These are phyloP conservation scores for Eurytoma adleriae DNA, from an alignment of 2,888 invertebrate genomes.

Conservation along the genomic window DNA sequence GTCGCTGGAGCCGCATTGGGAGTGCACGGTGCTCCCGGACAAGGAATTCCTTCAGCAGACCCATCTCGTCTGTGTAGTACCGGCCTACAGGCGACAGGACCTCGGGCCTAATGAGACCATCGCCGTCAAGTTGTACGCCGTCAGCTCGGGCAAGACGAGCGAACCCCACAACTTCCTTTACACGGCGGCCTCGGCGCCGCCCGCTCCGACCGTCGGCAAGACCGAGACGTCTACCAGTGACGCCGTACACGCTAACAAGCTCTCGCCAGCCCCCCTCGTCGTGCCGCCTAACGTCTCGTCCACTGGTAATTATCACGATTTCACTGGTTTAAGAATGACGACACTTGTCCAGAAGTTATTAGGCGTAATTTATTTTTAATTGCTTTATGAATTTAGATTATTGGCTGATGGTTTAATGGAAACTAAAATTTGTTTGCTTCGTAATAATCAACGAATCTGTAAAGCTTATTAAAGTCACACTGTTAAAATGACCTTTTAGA, in stretches of 20 bases:
- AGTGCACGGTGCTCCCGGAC: conserved; percentile 89
- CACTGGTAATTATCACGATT: conserved; percentile 61
- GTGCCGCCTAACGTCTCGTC: conserved; percentile 60
- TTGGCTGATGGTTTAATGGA: too few species aligned
- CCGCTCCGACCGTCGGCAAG: conserved; percentile 70
- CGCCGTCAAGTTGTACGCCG: conserved; percentile 86
- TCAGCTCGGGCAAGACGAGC: conserved; percentile 91
- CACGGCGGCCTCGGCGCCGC: conserved; percentile 76
- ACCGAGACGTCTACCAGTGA: conserved; percentile 60
- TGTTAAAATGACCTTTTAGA: too few species aligned
- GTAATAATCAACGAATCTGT: too few species aligned
- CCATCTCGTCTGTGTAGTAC: conserved; percentile 91
- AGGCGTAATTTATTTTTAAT: too few species aligned
- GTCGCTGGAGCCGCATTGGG: conserved; percentile 83
- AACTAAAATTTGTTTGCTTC: too few species aligned
- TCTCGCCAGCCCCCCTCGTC: conserved; percentile 15
- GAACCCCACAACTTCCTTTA: conserved; percentile 91
- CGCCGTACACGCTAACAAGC: conserved; percentile 24
- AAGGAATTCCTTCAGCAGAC: conserved; percentile 94
- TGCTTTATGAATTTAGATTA: too few species aligned
- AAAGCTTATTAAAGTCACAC: too few species aligned
- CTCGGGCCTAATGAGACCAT: conserved; percentile 82
- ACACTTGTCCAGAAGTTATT: too few species aligned
- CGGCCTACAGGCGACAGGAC: conserved; percentile 84
- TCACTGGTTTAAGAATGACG: too few species aligned